Conservation (phyloP, 1,140 invertebrate species). For the Plectus sambesii region DNA sequence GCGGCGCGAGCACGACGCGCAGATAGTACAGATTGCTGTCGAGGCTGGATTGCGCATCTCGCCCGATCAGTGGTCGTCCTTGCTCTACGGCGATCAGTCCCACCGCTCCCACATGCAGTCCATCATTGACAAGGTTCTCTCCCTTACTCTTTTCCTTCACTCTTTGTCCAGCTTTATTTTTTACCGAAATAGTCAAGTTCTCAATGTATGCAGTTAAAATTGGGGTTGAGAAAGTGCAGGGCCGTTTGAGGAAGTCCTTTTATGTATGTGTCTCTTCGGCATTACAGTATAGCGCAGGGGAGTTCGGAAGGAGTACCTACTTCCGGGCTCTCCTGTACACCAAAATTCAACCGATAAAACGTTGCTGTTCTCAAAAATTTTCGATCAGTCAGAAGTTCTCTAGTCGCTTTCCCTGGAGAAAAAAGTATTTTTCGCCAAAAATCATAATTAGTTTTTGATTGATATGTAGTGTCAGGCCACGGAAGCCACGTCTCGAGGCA, state of each 20-base stretch:
- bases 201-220: conserved; percentile 5
- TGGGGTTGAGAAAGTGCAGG: conserved; percentile 4
- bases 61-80: conserved; percentile 92
- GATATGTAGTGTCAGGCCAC: neutral
- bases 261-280: no score
- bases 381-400: no score
- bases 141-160: conserved; percentile 73
- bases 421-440: neutral
- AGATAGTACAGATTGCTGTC: conserved; percentile 91
- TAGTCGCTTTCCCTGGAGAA: neutral
- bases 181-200: conserved; percentile 3
- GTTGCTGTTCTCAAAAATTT: no score
- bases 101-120: conserved; percentile 99
- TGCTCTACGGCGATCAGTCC: conserved; percentile 82
- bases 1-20: conserved; percentile 88
- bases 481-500: neutral
- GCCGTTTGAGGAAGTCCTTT: no score
- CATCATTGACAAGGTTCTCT: conserved; percentile 65
- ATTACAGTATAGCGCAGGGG: no score
- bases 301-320: no score
- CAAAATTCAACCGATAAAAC: no score
- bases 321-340: no score
- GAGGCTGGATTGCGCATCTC: conserved; percentile 91
- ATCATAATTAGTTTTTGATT: neutral
- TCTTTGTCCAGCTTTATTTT: no score